Evolutionary conservation across 2,113 vertebrate genomes (phyloP).

Genomic region (Forbesichthys papilliferus): DNA sequence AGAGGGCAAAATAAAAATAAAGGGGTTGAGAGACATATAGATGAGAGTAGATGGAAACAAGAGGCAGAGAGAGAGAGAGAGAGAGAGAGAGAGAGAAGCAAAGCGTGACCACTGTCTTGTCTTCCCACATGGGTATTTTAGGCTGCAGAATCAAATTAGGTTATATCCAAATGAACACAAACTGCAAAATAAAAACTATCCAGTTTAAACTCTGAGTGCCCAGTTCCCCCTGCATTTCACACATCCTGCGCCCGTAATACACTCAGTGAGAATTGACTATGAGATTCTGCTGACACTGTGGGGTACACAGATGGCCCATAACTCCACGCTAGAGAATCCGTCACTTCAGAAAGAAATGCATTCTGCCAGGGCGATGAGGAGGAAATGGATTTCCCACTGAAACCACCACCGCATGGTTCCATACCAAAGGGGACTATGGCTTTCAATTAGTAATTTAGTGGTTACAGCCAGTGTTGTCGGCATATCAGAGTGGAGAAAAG

Average conservation of each 20-base stretch:
- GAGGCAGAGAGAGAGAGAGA: not conserved
- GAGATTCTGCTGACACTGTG: not conserved
- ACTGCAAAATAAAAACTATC: conserved; percentile 16
- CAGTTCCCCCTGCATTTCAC: not conserved
- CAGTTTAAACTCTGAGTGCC: not conserved
- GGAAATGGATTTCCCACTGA: conserved; percentile 46
- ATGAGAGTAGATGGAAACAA: conserved; percentile 1
- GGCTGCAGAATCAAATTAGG: conserved; percentile 24
- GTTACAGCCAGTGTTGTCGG: conserved; percentile 38
- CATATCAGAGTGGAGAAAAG: conserved; percentile 17
- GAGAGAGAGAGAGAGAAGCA: not conserved
- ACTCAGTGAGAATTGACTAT: not conserved
- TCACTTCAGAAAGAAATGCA: conserved; percentile 7
- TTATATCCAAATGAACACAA: conserved; percentile 20
- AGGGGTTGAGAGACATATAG: not conserved
- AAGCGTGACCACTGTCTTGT: conserved; percentile 17
- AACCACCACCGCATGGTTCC: conserved; percentile 47
- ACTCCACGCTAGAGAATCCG: not conserved
- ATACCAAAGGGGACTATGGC: conserved; percentile 23
- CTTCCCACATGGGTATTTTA: conserved; percentile 28
- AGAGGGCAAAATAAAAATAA: not conserved
- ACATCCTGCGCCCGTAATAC: not conserved
- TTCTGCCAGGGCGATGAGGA: conserved; percentile 11
- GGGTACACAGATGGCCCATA: conserved; percentile 16
- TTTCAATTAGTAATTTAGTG: conserved; percentile 44